Conservation (phyloP, 2,888 invertebrate genomes). For the Macaria liturata region DNA sequence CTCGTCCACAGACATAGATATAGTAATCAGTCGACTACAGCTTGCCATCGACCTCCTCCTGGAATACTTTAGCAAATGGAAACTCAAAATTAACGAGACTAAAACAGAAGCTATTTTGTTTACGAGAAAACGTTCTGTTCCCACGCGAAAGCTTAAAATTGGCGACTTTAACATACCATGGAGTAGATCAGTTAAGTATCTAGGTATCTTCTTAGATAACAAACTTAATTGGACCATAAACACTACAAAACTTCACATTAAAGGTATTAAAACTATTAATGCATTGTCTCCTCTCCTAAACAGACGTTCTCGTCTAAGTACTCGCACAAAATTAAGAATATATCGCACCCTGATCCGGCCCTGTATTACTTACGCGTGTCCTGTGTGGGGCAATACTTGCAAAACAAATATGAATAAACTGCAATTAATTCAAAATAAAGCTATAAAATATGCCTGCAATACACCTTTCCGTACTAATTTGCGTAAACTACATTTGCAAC, state of each 20-base stretch:
- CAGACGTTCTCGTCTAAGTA: neutral
- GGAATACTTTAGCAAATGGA: neutral
- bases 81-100: no score
- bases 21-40: neutral
- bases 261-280: constrained; percentile 6
- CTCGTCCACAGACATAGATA: neutral
- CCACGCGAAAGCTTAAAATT: neutral
- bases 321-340: neutral
- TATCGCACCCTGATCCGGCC: constrained; percentile 1
- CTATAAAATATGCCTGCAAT: neutral
- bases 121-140: constrained; percentile 3
- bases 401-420: neutral
- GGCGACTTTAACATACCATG: no score
- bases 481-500: neutral
- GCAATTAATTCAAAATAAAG: constrained; percentile 1
- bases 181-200: no score
- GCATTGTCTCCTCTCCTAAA: constrained; percentile 3
- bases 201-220: no score
- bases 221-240: neutral
- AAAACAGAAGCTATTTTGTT: constrained; percentile 12
- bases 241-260: neutral
- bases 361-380: constrained; percentile 1
- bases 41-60: neutral
- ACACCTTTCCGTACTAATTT: neutral
- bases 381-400: constrained; percentile 3